Evolutionary conservation across 2,797 vertebrate genomes (phyloP), one percentile per base, ranked within the genome.

Genomic region (Huso huso): DNA sequence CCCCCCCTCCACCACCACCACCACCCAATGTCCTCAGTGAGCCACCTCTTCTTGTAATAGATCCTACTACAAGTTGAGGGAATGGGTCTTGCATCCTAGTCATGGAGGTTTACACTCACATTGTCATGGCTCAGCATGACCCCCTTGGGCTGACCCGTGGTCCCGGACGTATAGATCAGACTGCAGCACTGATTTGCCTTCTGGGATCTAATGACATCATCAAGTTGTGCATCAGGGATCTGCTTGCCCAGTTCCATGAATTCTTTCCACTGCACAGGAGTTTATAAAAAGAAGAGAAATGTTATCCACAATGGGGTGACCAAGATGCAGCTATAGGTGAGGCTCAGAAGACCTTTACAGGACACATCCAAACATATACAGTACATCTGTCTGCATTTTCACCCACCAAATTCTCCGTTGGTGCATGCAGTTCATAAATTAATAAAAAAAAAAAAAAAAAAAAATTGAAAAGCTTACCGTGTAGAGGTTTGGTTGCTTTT

Each of bases 101-200:
- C 23, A 3, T 6, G 15, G 49, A 37, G 23, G 4, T 37, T 2
- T 37, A 37, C 13, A 82, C 88, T 86, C 72, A 92, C 90, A 51
- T 92, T 92, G 71, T 92, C 91, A 7, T 92, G 91, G 75, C 90
- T 92, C 73, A 92, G 67, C 90, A 92, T 91, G 70, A 87, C 89
- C 18, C 87, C 91, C 85, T 92, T 92, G 0, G 91, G 83, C 68
- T 77, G 81, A 4, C 91, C 91, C 4, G 91, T 92, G 66, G 89
- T 88, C 68, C 91, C 91, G 51, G 91, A 92, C 6, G 91, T 92
- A 49, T 88, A 92, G 80, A 92, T 92, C 69, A 92, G 86, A 1
- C 71, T 77, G 57, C 89, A 92, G 80, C 90, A 91, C 74, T 92
- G 80, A 6, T 91, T 92, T 51, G 86, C 78, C 2, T 78, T 80